Base-by-base conservation (phyloP, 2,888 invertebrate species). In the Heliconius sara region DNA sequence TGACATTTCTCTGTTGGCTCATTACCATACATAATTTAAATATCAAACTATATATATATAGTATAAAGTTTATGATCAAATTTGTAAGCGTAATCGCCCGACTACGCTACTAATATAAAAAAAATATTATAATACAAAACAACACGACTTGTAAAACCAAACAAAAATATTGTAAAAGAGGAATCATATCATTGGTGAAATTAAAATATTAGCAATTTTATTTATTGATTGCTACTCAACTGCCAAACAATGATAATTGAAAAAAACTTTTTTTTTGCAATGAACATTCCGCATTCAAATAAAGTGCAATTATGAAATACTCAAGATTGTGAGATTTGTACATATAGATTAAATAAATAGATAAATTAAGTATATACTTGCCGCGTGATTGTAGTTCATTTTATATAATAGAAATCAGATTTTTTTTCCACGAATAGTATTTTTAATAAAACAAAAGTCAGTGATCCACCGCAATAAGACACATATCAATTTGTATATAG, bases 291-390 rank as follows among this genome's bases (percentile, higher is more conserved):
- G 73, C 73, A 73, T 73, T 73, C 73, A 73, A 93, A 92, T 93
- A 93, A 95, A 95, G 95, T 95, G 95, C 95, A 95, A 95, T 95
- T 95, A 95, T 90, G 91, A 81, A 83, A 93, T 94, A 95, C 94
- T 94, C 93, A 90, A 92, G 90, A 93, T 93, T 93, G 94, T 94
- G 94, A 94, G 92, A 94, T 87, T 84, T 95, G 94, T 95, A 95
- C 82, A 94, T 93, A 93, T 93, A 94, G 89, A 81, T 81, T 84
- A 85, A 60, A 87, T 85, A 88, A 86, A 84, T 92, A 93, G 90
- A 90, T 91, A 92, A 92, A 89, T 89, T 93, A 91, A 94, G 93
- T 92, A 91, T 93, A 92, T 82, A 94, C 91, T 90, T 89, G 88
- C 80, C 83, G 83, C 85, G 78, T 81, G 80, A 81, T 77, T 66